phyloP scores from a whole-genome alignment of 35 echinoderm and acorn worm genomes.

The Apostichopus californicus region DNA sequence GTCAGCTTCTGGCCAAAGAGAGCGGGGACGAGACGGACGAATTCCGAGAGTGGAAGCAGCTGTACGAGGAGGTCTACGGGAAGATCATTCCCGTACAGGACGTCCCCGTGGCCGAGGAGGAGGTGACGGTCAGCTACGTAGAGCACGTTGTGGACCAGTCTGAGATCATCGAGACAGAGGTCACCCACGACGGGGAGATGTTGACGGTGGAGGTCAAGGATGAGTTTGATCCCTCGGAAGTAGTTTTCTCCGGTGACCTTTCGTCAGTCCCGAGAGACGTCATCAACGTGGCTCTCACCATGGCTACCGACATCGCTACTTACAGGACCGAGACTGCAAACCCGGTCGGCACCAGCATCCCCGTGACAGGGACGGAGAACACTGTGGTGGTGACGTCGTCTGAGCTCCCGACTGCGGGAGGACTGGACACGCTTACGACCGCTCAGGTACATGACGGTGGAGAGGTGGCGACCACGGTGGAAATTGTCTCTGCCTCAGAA shows the following conservation, averaged over 20 bases:
- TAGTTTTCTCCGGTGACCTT: constrained; percentile 19
- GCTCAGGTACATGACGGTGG: constrained; percentile 16
- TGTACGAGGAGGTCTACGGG: constrained; percentile 48
- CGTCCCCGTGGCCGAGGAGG: constrained; percentile 51
- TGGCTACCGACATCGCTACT: constrained; percentile 53
- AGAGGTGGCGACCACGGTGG: constrained; percentile 4
- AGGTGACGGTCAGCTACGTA: constrained; percentile 49
- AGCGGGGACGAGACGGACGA: background rate
- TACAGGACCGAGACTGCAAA: constrained; percentile 28
- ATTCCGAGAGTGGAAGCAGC: constrained; percentile 32
- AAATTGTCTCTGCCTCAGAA: constrained; percentile 26
- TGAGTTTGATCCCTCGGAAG: constrained; percentile 14
- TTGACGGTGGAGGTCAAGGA: constrained; percentile 43
- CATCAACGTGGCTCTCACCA: constrained; percentile 50
- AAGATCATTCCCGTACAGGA: constrained; percentile 52
- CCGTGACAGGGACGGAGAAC: background rate
- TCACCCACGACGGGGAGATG: background rate
- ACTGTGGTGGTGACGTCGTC: background rate
- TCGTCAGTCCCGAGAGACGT: constrained; percentile 43
- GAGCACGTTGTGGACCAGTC: constrained; percentile 38
- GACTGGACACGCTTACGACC: background rate
- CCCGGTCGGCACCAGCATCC: background rate
- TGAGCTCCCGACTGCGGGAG: background rate
- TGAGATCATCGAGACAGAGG: constrained; percentile 14
- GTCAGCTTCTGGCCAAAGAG: constrained; percentile 32